Percentiles rank a stretch among this genome's conserved stretches.
phyloP scores from a whole-genome alignment of 1,140 invertebrate genomes.

The Cotesia glomerata region DNA sequence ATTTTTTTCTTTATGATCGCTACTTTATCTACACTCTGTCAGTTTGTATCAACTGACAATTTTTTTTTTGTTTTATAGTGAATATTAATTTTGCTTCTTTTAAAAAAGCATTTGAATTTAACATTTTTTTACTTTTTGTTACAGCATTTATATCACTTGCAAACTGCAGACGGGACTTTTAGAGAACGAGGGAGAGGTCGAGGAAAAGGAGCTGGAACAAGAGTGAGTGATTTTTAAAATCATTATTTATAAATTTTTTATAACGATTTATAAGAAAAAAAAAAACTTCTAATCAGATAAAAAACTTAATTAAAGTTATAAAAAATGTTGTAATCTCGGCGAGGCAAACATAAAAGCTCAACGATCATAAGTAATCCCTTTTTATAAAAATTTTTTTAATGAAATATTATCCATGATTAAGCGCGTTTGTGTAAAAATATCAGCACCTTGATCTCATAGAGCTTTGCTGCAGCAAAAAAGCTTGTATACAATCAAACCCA shows the following conservation, averaged over 20 bases:
- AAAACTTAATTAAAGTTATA: too few species aligned
- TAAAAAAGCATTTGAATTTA: background rate
- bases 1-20: conserved; percentile 18
- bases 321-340: background rate
- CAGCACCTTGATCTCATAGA: too few species aligned
- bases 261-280: too few species aligned
- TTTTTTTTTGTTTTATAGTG: conserved; percentile 26
- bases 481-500: too few species aligned
- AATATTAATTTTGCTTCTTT: conserved; percentile 43
- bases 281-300: too few species aligned
- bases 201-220: conserved; percentile 58
- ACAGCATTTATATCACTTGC: conserved; percentile 61
- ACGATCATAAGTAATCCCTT: background rate
- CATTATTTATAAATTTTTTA: background rate
- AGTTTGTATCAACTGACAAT: conserved; percentile 20
- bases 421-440: too few species aligned
- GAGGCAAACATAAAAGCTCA: background rate
- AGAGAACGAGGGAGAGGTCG: conserved; percentile 59
- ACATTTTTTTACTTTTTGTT: conserved; percentile 43
- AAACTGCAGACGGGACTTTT: conserved; percentile 59
- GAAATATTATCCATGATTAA: too few species aligned
- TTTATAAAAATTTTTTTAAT: too few species aligned
- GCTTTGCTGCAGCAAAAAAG: too few species aligned
- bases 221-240: conserved; percentile 48
- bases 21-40: conserved; percentile 7